Conservation (phyloP, 2,888 invertebrate species). For the Tholera decimalis region DNA sequence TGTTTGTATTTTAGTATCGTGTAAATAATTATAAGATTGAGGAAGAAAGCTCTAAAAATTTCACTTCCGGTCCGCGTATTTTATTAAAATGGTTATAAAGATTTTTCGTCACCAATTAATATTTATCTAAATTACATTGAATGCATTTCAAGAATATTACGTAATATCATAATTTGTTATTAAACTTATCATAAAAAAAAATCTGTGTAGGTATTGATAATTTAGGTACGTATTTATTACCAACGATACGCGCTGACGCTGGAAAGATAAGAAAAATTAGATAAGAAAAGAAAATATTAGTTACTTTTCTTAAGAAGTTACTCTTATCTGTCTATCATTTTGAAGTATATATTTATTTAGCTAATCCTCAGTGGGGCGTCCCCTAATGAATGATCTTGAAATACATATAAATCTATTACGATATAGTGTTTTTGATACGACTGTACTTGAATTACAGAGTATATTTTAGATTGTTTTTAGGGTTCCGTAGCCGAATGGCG, state of each 20-base stretch:
- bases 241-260: neutral
- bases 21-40: too few relatives aligned
- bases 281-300: too few relatives aligned
- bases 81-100: too few relatives aligned
- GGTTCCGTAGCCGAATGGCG: too few relatives aligned
- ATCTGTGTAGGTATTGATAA: conserved; percentile 16
- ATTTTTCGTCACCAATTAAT: too few relatives aligned
- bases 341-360: neutral
- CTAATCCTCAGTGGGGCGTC: neutral
- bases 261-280: neutral
- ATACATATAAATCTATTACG: neutral
- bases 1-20: too few relatives aligned
- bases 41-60: too few relatives aligned
- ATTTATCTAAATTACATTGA: neutral
- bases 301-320: neutral
- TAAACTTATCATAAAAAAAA: conserved; percentile 9
- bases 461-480: too few relatives aligned
- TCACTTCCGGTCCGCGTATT: too few relatives aligned
- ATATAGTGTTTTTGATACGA: too few relatives aligned
- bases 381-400: neutral
- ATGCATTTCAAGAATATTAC: conserved; percentile 1
- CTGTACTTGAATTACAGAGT: neutral
- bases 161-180: neutral
- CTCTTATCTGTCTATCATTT: neutral
- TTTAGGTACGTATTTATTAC: conserved; percentile 1